These are phyloP conservation scores for Drosophila tsacasi DNA, from an alignment of 1,140 invertebrate species.

Conservation along the genomic window DNA sequence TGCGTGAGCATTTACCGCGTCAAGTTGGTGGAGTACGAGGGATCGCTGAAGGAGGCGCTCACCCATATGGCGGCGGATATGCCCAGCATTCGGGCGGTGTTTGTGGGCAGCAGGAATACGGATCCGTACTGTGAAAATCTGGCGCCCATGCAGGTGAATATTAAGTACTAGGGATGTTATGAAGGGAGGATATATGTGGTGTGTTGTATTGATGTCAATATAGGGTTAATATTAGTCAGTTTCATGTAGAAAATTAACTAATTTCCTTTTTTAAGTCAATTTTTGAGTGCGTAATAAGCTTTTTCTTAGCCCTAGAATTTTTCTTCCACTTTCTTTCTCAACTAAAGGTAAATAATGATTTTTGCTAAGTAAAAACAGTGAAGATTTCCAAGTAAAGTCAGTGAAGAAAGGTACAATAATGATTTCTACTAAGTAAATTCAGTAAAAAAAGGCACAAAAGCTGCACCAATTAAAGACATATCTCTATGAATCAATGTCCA, in stretches of 20 bases:
- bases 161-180: neutral
- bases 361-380: neutral
- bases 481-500: neutral
- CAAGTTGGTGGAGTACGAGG: conserved; percentile 89
- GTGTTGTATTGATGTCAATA: neutral
- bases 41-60: conserved; percentile 91
- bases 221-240: neutral
- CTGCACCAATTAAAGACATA: neutral
- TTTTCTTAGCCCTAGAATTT: neutral
- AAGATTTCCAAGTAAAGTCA: neutral
- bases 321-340: neutral
- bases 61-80: conserved; percentile 88
- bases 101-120: conserved; percentile 94
- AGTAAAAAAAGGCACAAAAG: too few species aligned
- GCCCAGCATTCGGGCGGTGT: conserved; percentile 90
- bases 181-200: too few species aligned
- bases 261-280: neutral
- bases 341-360: too few species aligned
- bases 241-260: neutral
- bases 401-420: too few species aligned
- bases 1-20: conserved; percentile 91
- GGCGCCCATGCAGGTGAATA: conserved; percentile 89
- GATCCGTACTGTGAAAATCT: conserved; percentile 92
- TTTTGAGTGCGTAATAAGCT: neutral
- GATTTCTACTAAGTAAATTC: neutral